phyloP scores from a whole-genome alignment of 2,113 vertebrate genomes.

The Pseudonaja textilis region DNA sequence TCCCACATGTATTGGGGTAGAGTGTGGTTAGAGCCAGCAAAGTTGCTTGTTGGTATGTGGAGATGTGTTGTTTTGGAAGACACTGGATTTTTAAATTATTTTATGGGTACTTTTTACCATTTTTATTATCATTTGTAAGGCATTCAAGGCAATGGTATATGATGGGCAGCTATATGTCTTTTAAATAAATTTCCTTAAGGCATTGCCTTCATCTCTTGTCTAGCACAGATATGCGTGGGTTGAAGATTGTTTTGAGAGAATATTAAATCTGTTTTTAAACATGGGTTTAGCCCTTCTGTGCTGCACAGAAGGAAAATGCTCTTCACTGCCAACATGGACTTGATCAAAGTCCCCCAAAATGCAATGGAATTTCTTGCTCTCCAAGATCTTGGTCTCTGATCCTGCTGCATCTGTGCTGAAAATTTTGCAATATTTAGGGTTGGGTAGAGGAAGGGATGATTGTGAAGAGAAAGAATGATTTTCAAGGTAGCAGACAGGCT shows the following conservation, averaged over 20 bases:
- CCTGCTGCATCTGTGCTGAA: not conserved
- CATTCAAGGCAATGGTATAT: not conserved
- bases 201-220: not conserved
- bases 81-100: not conserved
- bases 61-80: not conserved
- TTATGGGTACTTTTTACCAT: not conserved
- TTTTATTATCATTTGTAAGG: not conserved
- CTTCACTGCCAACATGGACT: not conserved
- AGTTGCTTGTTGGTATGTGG: not conserved
- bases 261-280: not conserved
- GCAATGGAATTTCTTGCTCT: not conserved
- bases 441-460: not conserved
- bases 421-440: not conserved
- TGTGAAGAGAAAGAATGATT: not conserved
- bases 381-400: not conserved
- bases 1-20: not conserved
- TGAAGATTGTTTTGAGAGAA: not conserved
- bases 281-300: not conserved
- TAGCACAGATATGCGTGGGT: not conserved
- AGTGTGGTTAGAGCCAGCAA: not conserved
- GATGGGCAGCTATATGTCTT: not conserved
- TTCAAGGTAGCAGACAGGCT: not conserved
- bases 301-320: not conserved
- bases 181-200: not conserved
- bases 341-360: not conserved